Evolutionary conservation across 2,888 invertebrate species (phyloP).

Genomic region (Liopterus haemorrhoidalis): DNA sequence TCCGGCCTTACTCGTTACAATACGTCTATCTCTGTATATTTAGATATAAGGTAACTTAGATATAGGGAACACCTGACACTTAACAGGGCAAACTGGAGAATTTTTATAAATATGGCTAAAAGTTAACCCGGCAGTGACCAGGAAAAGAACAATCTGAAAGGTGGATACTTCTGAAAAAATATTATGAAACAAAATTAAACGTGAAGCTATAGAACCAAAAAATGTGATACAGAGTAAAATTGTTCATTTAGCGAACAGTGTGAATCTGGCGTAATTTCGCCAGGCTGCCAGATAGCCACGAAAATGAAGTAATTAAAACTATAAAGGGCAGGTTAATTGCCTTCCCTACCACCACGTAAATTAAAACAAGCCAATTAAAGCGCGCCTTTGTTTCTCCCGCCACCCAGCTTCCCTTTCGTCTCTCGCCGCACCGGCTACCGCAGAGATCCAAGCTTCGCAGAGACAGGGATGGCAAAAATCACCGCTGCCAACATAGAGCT

Average conservation of each 20-base stretch:
- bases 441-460: too few relatives aligned
- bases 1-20: too few relatives aligned
- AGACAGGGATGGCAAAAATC: too few relatives aligned
- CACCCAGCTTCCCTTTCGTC: constrained; percentile 30
- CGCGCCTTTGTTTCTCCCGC: constrained; percentile 39
- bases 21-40: too few relatives aligned
- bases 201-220: not conserved
- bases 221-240: constrained; percentile 4
- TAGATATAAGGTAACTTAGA: too few relatives aligned
- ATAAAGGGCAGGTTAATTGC: constrained; percentile 69
- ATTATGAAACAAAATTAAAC: not conserved
- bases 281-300: constrained; percentile 50
- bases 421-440: constrained; percentile 17
- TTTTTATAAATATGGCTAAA: too few relatives aligned
- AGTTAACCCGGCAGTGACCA: too few relatives aligned
- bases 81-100: too few relatives aligned
- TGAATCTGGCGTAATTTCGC: constrained; percentile 41
- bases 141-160: too few relatives aligned
- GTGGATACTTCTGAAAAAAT: too few relatives aligned
- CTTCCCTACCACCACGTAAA: constrained; percentile 49
- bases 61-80: too few relatives aligned
- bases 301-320: constrained; percentile 72
- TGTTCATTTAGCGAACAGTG: constrained; percentile 30
- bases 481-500: too few relatives aligned
- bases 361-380: constrained; percentile 49